A percentile compares a stretch with the other conserved stretches of the same genome.
These are phyloP conservation scores for Poicephalus meyeri DNA, from an alignment of 2,113 vertebrate genomes.

Conservation along the genomic window DNA sequence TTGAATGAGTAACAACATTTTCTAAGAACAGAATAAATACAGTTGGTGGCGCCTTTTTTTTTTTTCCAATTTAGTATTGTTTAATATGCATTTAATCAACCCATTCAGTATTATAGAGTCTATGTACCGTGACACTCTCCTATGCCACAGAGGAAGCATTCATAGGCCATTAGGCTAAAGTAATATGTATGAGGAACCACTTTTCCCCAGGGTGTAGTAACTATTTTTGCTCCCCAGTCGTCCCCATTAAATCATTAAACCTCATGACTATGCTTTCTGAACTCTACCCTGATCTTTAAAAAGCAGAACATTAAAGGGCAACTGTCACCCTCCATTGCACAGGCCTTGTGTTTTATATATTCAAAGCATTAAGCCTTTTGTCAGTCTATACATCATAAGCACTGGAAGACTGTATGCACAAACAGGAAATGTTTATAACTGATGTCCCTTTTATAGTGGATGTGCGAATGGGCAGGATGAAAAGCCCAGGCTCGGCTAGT, in stretches of 20 bases:
- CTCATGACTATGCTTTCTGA: constrained; percentile 89
- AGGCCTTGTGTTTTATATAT: constrained; percentile 83
- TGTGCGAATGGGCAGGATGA: constrained; percentile 58
- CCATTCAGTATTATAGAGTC: constrained; percentile 85
- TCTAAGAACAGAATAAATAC: constrained; percentile 77
- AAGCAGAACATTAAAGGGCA: constrained; percentile 88
- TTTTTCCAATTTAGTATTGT: constrained; percentile 84
- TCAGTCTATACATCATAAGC: constrained; percentile 85
- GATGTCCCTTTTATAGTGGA: constrained; percentile 63
- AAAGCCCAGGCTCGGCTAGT: constrained; percentile 58
- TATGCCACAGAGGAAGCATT: constrained; percentile 69
- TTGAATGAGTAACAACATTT: constrained; percentile 71
- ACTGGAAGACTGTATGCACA: constrained; percentile 56
- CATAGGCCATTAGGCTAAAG: constrained; percentile 84
- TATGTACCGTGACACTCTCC: constrained; percentile 83
- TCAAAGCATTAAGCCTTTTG: constrained; percentile 84
- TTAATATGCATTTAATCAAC: constrained; percentile 93
- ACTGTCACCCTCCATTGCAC: constrained; percentile 81
- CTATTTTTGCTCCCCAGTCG: constrained; percentile 85
- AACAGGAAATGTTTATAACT: constrained; percentile 69
- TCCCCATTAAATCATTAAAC: constrained; percentile 93
- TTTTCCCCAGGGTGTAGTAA: constrained; percentile 88
- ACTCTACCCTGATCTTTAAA: constrained; percentile 92
- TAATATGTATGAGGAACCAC: constrained; percentile 86
- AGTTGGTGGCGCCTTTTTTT: constrained; percentile 70